phyloP scores from a whole-genome alignment of 2,113 vertebrate genomes.

The Trogon melanurus region DNA sequence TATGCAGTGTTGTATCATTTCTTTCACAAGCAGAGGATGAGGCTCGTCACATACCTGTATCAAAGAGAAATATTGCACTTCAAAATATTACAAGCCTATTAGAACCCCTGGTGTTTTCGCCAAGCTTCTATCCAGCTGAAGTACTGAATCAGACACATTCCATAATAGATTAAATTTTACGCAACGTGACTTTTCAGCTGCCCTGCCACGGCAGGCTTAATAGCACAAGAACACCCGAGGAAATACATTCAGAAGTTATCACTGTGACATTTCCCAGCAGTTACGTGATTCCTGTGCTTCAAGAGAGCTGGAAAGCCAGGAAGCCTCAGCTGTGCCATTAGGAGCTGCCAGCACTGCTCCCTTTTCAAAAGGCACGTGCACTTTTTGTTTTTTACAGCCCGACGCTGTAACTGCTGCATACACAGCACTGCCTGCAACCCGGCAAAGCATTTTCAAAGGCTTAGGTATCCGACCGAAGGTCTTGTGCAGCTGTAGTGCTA shows the following conservation, averaged over 20 bases:
- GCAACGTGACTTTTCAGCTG: not conserved
- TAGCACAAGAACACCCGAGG: not conserved
- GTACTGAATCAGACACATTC: not conserved
- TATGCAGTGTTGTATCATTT: constrained; percentile 94
- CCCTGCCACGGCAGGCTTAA: not conserved
- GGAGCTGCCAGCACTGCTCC: not conserved
- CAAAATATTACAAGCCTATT: not conserved
- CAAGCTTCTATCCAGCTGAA: not conserved
- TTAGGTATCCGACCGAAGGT: fast-evolving
- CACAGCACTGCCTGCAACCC: not conserved
- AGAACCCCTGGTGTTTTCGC: not conserved
- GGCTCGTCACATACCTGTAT: constrained; percentile 93
- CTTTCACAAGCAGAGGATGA: constrained; percentile 94
- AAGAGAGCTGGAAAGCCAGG: not conserved
- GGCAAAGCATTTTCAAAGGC: not conserved
- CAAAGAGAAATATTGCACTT: not conserved
- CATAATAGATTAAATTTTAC: not conserved
- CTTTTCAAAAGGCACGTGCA: not conserved
- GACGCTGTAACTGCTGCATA: not conserved
- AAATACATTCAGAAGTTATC: not conserved
- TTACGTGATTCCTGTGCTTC: not conserved
- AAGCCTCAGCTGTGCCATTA: not conserved
- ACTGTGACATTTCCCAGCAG: not conserved
- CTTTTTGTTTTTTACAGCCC: not conserved
- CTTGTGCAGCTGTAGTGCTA: not conserved